Evolutionary conservation across 2,113 vertebrate species (phyloP).

Genomic region (Tautogolabrus adspersus): DNA sequence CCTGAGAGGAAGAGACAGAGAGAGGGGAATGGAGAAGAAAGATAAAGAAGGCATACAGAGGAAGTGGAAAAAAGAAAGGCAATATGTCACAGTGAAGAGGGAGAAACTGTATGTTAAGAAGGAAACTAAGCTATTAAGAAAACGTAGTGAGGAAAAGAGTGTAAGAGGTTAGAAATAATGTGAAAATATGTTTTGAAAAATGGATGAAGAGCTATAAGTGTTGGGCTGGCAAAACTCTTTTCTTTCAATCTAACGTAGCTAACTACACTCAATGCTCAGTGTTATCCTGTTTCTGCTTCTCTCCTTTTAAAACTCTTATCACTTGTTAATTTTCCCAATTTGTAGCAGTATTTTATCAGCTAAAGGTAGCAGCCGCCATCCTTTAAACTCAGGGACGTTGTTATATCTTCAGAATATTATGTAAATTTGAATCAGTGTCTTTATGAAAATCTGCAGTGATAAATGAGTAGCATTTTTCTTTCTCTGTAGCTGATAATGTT

Average conservation of each 20-base stretch:
- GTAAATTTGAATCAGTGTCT: background rate
- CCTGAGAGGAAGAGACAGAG: constrained; percentile 32
- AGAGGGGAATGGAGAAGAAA: background rate
- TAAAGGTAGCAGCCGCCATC: background rate
- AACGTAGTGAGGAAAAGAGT: background rate
- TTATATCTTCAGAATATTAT: constrained; percentile 20
- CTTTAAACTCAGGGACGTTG: background rate
- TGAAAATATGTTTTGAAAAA: background rate
- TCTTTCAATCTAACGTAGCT: background rate
- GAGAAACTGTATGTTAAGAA: background rate
- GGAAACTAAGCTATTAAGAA: constrained; percentile 4
- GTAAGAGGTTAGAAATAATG: constrained; percentile 10
- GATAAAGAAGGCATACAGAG: background rate
- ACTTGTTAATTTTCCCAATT: constrained; percentile 1
- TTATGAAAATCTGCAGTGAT: constrained; percentile 16
- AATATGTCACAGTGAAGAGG: constrained; percentile 9
- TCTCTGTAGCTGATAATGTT: constrained; percentile 15
- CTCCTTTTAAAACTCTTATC: constrained; percentile 1
- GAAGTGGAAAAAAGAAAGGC: background rate
- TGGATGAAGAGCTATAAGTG: background rate
- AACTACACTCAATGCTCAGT: constrained; percentile 18
- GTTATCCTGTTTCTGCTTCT: constrained; percentile 5
- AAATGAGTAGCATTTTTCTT: constrained; percentile 16
- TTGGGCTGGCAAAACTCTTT: background rate
- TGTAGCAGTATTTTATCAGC: background rate